Conservation (phyloP, 2,113 vertebrate genomes). For the Fulica atra region DNA sequence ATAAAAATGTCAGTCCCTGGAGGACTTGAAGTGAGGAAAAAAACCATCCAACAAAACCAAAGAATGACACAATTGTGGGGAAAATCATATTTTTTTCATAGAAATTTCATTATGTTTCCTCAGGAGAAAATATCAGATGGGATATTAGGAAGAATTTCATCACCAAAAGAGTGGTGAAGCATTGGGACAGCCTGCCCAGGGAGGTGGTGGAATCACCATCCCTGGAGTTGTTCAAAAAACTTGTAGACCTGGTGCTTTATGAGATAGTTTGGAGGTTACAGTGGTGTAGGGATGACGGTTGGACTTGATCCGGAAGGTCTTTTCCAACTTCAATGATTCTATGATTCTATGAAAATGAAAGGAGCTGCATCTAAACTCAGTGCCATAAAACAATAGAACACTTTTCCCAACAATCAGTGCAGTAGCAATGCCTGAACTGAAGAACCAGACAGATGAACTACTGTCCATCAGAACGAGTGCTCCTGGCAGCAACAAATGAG, state of each 20-base stretch:
- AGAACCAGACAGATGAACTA: not conserved
- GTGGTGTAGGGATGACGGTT: too few relatives aligned
- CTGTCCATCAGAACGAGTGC: not conserved
- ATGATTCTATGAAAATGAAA: not conserved
- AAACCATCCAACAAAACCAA: not conserved
- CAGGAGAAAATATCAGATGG: not conserved
- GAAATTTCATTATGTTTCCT: conserved; percentile 10
- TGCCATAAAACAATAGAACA: not conserved
- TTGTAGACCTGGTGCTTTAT: too few relatives aligned
- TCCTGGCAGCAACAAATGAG: not conserved
- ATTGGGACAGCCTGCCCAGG: too few relatives aligned
- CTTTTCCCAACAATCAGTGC: conserved; percentile 8
- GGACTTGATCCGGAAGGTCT: too few relatives aligned
- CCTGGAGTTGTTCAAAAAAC: too few relatives aligned
- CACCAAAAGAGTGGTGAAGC: too few relatives aligned
- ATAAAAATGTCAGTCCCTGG: not conserved
- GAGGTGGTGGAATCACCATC: too few relatives aligned
- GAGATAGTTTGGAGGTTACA: too few relatives aligned
- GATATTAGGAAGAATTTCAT: too few relatives aligned
- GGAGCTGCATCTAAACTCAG: not conserved
- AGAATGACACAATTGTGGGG: not conserved
- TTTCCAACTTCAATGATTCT: too few relatives aligned
- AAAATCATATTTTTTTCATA: not conserved
- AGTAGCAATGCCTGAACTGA: not conserved
- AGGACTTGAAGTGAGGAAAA: not conserved